Percentiles rank a stretch among this genome's conserved stretches.
Conservation (phyloP, 2,888 invertebrate genomes). For the Drosophila emarginata region DNA sequence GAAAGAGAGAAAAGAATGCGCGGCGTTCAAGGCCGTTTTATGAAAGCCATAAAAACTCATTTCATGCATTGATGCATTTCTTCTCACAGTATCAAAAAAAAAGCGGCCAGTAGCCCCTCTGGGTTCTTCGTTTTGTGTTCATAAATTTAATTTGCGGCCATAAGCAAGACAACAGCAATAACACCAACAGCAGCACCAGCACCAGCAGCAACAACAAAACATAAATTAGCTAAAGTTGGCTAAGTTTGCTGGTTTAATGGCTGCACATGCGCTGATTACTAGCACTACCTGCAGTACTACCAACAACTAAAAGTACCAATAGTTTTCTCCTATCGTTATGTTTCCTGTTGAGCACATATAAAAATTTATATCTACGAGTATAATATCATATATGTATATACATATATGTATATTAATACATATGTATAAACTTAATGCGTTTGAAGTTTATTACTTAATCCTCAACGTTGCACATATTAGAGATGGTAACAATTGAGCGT, state of each 20-base stretch:
- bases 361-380: too few species aligned
- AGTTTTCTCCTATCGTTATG: conserved; percentile 63
- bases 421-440: conserved; percentile 40
- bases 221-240: conserved; percentile 48
- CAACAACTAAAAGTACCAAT: conserved; percentile 35
- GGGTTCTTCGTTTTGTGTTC: conserved; percentile 50
- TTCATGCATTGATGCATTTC: conserved; percentile 78
- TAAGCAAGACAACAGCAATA: conserved; percentile 43
- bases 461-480: conserved; percentile 45
- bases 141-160: conserved; percentile 72
- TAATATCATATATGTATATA: neutral
- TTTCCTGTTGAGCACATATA: neutral
- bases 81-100: conserved; percentile 46
- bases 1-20: conserved; percentile 41
- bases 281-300: conserved; percentile 1
- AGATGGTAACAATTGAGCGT: conserved; percentile 51
- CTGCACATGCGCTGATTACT: conserved; percentile 73
- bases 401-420: neutral
- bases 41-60: conserved; percentile 77
- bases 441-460: conserved; percentile 68
- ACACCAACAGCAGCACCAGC: conserved; percentile 5
- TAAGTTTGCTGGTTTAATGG: conserved; percentile 56
- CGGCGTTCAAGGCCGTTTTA: conserved; percentile 77
- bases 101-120: conserved; percentile 39
- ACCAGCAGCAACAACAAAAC: conserved; percentile 26